A percentile compares a stretch with the other conserved stretches of the same genome.
These are phyloP conservation scores for Nasonia giraulti DNA, from an alignment of 1,140 invertebrate species.

Conservation along the genomic window DNA sequence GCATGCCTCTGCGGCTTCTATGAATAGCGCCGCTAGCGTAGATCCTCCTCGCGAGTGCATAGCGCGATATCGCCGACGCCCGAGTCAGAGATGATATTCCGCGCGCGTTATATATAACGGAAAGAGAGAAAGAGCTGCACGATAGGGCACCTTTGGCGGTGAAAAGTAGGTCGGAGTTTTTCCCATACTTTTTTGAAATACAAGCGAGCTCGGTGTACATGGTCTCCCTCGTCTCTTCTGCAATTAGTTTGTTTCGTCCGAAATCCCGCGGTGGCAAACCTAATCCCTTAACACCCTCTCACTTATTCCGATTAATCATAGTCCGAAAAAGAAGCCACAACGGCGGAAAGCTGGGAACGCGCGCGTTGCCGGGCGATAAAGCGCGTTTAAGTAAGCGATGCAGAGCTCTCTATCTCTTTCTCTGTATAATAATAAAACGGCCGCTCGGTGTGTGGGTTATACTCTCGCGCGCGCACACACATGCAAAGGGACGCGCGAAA, in stretches of 20 bases:
- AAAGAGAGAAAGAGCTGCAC: not conserved
- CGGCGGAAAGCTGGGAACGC: not conserved
- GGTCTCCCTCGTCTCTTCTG: no score
- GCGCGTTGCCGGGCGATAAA: not conserved
- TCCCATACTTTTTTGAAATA: no score
- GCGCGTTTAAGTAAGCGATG: conserved; percentile 40
- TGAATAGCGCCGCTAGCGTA: conserved; percentile 26
- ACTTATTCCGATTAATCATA: conserved; percentile 25
- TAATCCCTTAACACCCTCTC: conserved; percentile 26
- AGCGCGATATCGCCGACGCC: not conserved
- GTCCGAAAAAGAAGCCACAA: not conserved
- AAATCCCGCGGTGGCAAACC: no score
- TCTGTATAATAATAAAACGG: not conserved
- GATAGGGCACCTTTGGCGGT: not conserved
- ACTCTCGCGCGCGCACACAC: not conserved
- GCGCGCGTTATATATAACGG: no score
- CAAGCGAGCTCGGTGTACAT: no score
- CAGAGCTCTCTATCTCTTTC: not conserved
- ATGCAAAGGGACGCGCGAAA: not conserved
- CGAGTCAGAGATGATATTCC: not conserved
- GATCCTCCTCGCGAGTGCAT: not conserved
- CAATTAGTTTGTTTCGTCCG: no score
- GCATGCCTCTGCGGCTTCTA: conserved; percentile 35
- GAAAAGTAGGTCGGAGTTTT: not conserved
- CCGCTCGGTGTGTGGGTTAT: not conserved